A percentile compares a stretch with the other conserved stretches of the same genome.
Conservation (phyloP, 30 jellyfish, hydroid and myxozoan species). For the Hydractinia echinata region DNA sequence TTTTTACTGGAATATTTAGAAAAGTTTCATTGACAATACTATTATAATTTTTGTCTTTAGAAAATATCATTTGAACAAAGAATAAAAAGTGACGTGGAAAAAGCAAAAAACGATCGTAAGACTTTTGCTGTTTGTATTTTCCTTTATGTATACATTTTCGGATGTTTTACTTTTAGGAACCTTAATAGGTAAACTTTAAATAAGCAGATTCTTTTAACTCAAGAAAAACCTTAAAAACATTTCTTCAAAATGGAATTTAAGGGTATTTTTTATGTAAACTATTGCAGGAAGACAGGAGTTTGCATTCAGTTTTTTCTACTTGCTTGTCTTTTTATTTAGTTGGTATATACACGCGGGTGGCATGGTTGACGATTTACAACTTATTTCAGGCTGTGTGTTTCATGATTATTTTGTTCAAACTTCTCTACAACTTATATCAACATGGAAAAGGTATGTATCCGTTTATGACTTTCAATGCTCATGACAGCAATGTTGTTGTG, state of each 20-base stretch:
- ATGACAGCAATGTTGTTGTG: too few relatives aligned
- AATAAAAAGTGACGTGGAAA: slow-evolving; percentile 69
- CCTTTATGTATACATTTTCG: not conserved
- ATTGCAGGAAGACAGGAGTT: not conserved
- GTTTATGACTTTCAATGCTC: too few relatives aligned
- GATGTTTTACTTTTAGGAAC: not conserved
- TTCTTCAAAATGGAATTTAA: too few relatives aligned
- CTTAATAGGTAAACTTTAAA: too few relatives aligned
- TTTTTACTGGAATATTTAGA: too few relatives aligned
- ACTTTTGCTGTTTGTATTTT: not conserved
- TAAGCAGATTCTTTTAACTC: too few relatives aligned
- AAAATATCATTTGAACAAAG: slow-evolving; percentile 75
- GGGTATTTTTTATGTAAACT: not conserved
- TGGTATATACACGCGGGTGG: slow-evolving; percentile 53
- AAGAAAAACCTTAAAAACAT: too few relatives aligned
- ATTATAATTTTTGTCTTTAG: slow-evolving; percentile 18
- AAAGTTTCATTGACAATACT: too few relatives aligned
- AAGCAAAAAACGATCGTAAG: slow-evolving; percentile 90
- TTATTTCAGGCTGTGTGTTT: slow-evolving; percentile 68
- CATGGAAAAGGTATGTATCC: slow-evolving; percentile 56
- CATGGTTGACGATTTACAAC: slow-evolving; percentile 78
- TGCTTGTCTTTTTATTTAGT: slow-evolving; percentile 39
- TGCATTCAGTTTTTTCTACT: slow-evolving; percentile 3
- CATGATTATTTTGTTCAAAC: slow-evolving; percentile 48
- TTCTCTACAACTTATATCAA: slow-evolving; percentile 28